Evolutionary conservation across 2,113 vertebrate genomes (phyloP).

Genomic region (Camelus dromedarius): DNA sequence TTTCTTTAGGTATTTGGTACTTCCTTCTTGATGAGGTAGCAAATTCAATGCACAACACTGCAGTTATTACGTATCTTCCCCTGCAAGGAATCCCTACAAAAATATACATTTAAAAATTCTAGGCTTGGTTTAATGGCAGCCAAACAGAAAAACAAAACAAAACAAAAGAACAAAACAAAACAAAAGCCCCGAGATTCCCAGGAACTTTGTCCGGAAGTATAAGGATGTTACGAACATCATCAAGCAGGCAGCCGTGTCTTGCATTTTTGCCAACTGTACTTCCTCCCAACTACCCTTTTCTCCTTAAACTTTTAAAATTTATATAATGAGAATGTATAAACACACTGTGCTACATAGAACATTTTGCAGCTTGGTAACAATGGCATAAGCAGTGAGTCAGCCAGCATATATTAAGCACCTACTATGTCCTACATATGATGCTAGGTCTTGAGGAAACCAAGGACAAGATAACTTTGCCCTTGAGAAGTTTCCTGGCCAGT

Average conservation of each 20-base stretch:
- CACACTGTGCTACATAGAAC: neutral
- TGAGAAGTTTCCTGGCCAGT: neutral
- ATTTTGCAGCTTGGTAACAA: constrained; percentile 8
- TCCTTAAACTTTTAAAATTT: neutral
- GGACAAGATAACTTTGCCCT: neutral
- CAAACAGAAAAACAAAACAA: neutral
- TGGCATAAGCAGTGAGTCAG: neutral
- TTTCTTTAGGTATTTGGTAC: neutral
- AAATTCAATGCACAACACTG: neutral
- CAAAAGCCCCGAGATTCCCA: neutral
- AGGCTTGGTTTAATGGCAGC: constrained; percentile 34
- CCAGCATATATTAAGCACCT: neutral
- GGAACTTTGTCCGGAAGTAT: neutral
- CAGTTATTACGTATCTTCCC: neutral
- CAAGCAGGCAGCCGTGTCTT: neutral
- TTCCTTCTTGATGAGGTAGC: neutral
- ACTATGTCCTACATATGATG: neutral
- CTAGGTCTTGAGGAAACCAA: neutral
- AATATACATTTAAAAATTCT: constrained; percentile 13
- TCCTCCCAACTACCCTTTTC: neutral
- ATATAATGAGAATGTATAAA: neutral
- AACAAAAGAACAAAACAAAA: neutral
- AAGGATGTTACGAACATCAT: neutral
- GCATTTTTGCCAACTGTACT: neutral
- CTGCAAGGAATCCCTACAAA: constrained; percentile 29